Evolutionary conservation across 2,888 invertebrate genomes (phyloP).

Genomic region (Platycheirus rosarum): DNA sequence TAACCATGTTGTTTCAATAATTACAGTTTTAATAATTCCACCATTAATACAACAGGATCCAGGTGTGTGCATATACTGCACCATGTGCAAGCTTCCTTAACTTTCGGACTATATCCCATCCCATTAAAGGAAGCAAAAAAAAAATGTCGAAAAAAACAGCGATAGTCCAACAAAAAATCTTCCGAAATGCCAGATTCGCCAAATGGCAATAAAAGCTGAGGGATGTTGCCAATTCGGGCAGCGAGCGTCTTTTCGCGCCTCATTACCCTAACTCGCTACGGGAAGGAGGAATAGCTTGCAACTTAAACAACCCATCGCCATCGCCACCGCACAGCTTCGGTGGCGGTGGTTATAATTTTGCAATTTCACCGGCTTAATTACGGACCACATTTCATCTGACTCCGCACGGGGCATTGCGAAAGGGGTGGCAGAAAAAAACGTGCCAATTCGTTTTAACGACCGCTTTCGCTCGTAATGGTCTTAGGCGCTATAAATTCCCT

Average conservation of each 20-base stretch:
- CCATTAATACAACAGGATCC: conserved; percentile 59
- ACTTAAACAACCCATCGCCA: conserved; percentile 60
- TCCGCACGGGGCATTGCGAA: conserved; percentile 25
- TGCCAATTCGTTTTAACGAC: conserved; percentile 74
- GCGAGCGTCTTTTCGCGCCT: conserved; percentile 69
- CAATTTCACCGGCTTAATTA: conserved; percentile 82
- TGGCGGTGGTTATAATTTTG: conserved; percentile 79
- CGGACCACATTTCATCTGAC: conserved; percentile 81
- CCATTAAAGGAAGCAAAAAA: conserved; percentile 20
- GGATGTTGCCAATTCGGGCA: conserved; percentile 43
- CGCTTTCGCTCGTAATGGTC: conserved; percentile 56
- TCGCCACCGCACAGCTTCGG: neutral
- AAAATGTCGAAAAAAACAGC: conserved; percentile 1
- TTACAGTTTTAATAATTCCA: conserved; percentile 68
- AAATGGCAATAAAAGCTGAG: conserved; percentile 68
- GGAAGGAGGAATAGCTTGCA: conserved; percentile 28
- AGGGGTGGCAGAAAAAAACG: conserved; percentile 41
- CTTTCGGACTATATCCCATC: conserved; percentile 26
- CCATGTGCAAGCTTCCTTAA: conserved; percentile 54
- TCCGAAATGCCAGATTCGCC: conserved; percentile 64
- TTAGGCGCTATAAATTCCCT: conserved; percentile 73
- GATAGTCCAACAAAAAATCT: conserved; percentile 37
- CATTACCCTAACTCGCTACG: conserved; percentile 68
- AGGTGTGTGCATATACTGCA: conserved; percentile 3
- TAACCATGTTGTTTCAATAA: conserved; percentile 70